Percentiles rank a stretch among this genome's conserved stretches.
Conservation (phyloP, 2,797 vertebrate genomes). For the Adrianichthys oophorus region DNA sequence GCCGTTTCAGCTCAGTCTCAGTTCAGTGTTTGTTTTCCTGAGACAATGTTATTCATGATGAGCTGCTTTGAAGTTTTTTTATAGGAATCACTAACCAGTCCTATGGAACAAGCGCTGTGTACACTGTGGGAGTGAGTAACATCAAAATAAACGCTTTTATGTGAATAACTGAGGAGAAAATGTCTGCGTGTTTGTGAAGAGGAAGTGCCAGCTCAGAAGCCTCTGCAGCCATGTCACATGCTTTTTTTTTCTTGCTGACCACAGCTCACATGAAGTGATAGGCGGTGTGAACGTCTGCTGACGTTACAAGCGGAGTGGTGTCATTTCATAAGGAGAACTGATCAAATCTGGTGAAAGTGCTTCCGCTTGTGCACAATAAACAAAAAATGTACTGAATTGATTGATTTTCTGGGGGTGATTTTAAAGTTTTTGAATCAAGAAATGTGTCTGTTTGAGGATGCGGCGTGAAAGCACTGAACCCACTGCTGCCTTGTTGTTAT, state of each 20-base stretch:
- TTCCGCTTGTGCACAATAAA: no score
- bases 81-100: conserved; percentile 18
- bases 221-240: conserved; percentile 13
- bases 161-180: no score
- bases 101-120: no score
- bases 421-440: background rate
- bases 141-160: no score
- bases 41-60: conserved; percentile 46
- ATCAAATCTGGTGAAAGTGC: background rate
- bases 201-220: conserved; percentile 26
- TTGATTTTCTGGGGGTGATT: background rate
- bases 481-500: conserved; percentile 36
- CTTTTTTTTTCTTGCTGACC: background rate
- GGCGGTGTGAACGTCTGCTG: background rate
- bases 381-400: background rate
- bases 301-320: background rate
- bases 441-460: background rate
- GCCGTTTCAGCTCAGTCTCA: background rate
- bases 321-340: conserved; percentile 3
- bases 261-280: background rate
- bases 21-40: conserved; percentile 16
- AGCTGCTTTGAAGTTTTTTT: conserved; percentile 39
- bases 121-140: no score
- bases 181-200: conserved; percentile 5
- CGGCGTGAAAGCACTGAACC: conserved; percentile 2